Base-by-base conservation (phyloP, 2,797 vertebrate genomes). In the Huso huso region DNA sequence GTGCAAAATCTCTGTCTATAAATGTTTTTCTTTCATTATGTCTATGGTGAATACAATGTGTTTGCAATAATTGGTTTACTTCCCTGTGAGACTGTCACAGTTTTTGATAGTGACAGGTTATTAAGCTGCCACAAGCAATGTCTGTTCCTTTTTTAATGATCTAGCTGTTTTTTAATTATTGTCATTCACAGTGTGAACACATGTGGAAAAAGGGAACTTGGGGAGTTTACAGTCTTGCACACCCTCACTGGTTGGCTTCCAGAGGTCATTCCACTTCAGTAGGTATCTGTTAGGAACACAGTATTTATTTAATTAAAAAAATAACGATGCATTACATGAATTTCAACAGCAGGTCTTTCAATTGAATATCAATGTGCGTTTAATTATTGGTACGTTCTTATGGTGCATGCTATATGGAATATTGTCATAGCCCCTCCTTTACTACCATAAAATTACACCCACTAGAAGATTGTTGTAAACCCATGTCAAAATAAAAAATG, bases 221-320 rank as follows among this genome's bases (percentile, higher is more conserved):
- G 87, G 1, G 94, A 95, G 52, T 92, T 97, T 77, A 94, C 88
- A 18, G 84, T 94, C 71, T 77, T 95, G 11, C 94, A 93, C 8
- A 78, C 83, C 9, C 88, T 98, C 69, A 98, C 95, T 7, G 90
- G 95, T 65, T 99, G 95, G 95, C 81, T 94, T 72, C 93, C 94
- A 50, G 93, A 97, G 84, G 76, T 92, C 69, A 88, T 86, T 77
- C 85, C 90, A 53, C 78, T 98, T 53, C 85, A 86, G 95, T 98
- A 90, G 78, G 90, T 76, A 63, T 49, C 18, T 66, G 6, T 63
- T 67, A 37, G 23, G 23, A 37, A 37, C 23, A 37, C 23, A 37
- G 23, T 37, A 37, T 37, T 37, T 37, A 37, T 37, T 37, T 37
- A 3, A 37, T 37, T 37, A 18, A 18, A 18, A 18, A 3, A 37